These are phyloP conservation scores for Leptosomus discolor DNA, from an alignment of 2,113 vertebrate genomes.

Conservation along the genomic window DNA sequence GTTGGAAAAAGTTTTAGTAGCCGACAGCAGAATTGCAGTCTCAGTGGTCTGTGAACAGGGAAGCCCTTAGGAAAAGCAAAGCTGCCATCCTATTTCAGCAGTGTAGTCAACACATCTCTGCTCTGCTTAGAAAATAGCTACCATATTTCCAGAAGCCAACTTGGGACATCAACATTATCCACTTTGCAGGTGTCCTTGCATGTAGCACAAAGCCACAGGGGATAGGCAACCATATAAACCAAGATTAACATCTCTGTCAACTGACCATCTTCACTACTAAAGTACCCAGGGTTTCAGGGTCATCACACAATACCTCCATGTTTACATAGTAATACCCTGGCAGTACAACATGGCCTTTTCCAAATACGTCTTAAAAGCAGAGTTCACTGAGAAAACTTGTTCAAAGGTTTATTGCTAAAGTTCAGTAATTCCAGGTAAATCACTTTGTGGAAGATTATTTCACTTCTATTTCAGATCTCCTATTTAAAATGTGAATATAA, in stretches of 20 bases:
- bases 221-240: not conserved
- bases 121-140: not conserved
- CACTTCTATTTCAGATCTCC: not conserved
- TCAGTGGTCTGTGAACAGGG: not conserved
- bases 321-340: not conserved
- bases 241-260: not conserved
- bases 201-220: fast-evolving
- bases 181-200: not conserved
- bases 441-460: not conserved
- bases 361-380: not conserved
- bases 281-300: not conserved
- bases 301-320: not conserved
- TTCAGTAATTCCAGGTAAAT: not conserved
- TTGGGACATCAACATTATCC: not conserved
- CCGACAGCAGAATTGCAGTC: not conserved
- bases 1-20: not conserved
- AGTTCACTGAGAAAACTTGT: not conserved
- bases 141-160: not conserved
- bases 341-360: not conserved
- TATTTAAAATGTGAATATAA: not conserved
- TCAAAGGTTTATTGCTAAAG: not conserved
- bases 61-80: not conserved
- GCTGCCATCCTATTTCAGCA: not conserved
- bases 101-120: not conserved
- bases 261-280: not conserved